Evolutionary conservation across 2,113 vertebrate species (phyloP).

Genomic region (Thermophis baileyi): DNA sequence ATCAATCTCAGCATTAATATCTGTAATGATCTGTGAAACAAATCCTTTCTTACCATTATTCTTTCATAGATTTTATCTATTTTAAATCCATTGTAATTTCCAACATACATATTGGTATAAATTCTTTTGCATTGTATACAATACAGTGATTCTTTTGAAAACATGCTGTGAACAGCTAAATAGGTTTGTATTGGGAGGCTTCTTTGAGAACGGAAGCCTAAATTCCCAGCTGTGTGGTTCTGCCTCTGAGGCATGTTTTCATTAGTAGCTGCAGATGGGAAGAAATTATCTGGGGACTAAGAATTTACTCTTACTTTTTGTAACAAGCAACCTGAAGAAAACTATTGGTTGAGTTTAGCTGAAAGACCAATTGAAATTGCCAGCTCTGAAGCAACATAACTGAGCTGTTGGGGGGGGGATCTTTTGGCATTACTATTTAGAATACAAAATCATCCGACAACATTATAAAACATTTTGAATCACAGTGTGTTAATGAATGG

Average conservation of each 20-base stretch:
- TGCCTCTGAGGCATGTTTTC: conserved; percentile 38
- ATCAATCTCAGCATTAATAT: not conserved
- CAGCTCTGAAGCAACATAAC: not conserved
- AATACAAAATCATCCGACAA: conserved; percentile 4
- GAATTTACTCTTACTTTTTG: conserved; percentile 29
- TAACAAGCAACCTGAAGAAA: conserved; percentile 25
- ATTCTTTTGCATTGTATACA: conserved; percentile 34
- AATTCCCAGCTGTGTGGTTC: conserved; percentile 29
- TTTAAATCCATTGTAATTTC: conserved; percentile 43
- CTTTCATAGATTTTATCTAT: not conserved
- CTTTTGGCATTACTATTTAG: not conserved
- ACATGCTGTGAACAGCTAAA: not conserved
- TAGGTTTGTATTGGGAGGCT: not conserved
- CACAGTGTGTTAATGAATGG: not conserved
- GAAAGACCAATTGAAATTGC: conserved; percentile 17
- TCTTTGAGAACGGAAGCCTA: conserved; percentile 33
- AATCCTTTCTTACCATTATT: not conserved
- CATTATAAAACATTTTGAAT: not conserved
- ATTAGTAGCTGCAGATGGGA: conserved; percentile 47
- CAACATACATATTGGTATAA: conserved; percentile 30
- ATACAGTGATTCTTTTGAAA: not conserved
- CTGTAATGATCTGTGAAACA: not conserved
- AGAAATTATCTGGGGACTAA: conserved; percentile 19
- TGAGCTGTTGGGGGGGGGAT: not conserved
- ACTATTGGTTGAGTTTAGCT: conserved; percentile 14